phyloP scores from a whole-genome alignment of 2,888 invertebrate species.

The Lepidonotus clava region DNA sequence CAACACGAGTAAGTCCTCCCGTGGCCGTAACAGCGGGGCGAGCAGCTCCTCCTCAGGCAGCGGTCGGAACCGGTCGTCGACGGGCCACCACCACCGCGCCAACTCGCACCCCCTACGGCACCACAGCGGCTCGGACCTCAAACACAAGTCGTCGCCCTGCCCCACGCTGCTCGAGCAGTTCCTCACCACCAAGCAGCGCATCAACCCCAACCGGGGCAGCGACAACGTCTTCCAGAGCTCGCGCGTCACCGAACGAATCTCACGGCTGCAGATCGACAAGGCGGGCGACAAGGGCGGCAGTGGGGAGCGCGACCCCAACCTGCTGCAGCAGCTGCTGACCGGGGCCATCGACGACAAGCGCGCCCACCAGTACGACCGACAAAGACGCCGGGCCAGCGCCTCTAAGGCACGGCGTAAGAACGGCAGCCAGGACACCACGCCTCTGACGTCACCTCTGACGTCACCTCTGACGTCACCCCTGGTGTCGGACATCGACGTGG shows the following conservation, averaged over 20 bases:
- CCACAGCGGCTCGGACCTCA: not conserved
- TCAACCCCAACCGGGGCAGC: constrained; percentile 66
- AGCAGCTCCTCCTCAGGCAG: not conserved
- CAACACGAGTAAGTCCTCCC: not conserved
- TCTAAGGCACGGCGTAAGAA: constrained; percentile 55
- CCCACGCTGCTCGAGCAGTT: constrained; percentile 62
- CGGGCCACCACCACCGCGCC: not conserved
- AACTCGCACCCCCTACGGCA: not conserved
- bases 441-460: constrained; percentile 26
- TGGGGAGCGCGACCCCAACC: not conserved
- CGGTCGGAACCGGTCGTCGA: no score
- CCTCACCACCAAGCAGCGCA: constrained; percentile 60
- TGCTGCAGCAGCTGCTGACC: constrained; percentile 65
- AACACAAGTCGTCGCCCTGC: not conserved
- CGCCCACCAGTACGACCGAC: constrained; percentile 57
- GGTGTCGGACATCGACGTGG: constrained; percentile 32
- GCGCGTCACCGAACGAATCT: constrained; percentile 60
- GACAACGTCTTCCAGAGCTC: constrained; percentile 58
- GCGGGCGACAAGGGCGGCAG: not conserved
- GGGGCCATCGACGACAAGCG: constrained; percentile 63
- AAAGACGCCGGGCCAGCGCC: no score
- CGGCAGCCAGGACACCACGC: constrained; percentile 1
- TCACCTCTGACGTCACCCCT: constrained; percentile 33
- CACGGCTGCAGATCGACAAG: constrained; percentile 55
- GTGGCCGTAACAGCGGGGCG: not conserved